Base-by-base conservation (phyloP, 2,888 invertebrate species). In the Conus canariensis region DNA sequence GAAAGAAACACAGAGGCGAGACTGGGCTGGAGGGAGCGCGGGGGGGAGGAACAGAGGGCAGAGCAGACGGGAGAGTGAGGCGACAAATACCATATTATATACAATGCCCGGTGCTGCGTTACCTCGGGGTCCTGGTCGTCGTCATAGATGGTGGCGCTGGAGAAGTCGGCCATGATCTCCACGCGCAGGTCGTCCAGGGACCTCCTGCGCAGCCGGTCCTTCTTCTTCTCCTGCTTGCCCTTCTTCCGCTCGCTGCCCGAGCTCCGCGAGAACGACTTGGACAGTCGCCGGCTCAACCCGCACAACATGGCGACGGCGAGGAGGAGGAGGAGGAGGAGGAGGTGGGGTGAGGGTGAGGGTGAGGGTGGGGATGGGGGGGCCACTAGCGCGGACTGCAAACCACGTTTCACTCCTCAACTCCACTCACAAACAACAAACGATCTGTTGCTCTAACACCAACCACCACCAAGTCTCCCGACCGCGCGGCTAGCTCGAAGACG, bases 91-190 rank as follows among this genome's bases (percentile, higher is more conserved):
- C 80, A 80, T 10, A 30, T 45, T 3, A 45, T 45, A 80, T 25
- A 30, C 6, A 14, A 80, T 6, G 14, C 64, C 64, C 64, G 30
- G 10, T 1, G 45, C 45, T 45, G 45, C 45, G 45, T 10, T 88
- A 88, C 88, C 89, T 85, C 87, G 10, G 83, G 89, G 58, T 91
- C 91, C 2, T 90, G 77, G 56, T 92, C 91, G 60, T 92, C 91
- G 74, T 92, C 91, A 59, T 92, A 92, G 58, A 92, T 89, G 70
- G 91, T 91, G n/a, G 90, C 91, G 22, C 89, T 90, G 85, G 91
- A 92, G 82, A 92, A 91, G 25, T 92, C 91, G n/a, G 85, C 91
- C 30, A 91, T 90, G 64, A 91, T 91, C 58, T 92, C 91, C 56
- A 90, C 77, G 70, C 85, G 67, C 59, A 85, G 70, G 56, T 88